phyloP scores from a whole-genome alignment of 2,888 invertebrate species.

The Diarsia dahlii region DNA sequence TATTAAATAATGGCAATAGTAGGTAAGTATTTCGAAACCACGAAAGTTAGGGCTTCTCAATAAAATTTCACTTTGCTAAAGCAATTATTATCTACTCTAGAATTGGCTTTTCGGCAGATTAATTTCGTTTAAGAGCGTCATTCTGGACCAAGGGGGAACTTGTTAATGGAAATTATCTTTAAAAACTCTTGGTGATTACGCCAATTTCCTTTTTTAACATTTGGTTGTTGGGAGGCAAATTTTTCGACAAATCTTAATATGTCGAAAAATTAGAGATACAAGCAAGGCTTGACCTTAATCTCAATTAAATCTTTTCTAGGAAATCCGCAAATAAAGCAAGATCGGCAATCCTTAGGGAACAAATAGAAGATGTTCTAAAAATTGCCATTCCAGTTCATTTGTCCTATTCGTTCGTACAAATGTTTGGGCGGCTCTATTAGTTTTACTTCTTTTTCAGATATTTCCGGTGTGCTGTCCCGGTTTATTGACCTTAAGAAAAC shows the following conservation, averaged over 20 bases:
- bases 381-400: conserved; percentile 38
- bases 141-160: neutral
- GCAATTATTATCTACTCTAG: neutral
- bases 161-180: conserved; percentile 7
- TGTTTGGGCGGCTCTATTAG: conserved; percentile 39
- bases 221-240: neutral
- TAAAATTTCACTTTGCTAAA: conserved; percentile 8
- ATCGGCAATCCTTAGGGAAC: conserved; percentile 7
- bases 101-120: conserved; percentile 3
- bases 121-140: conserved; percentile 16
- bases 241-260: neutral
- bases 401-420: conserved; percentile 24
- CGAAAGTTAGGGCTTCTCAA: neutral
- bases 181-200: conserved; percentile 3
- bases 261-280: neutral
- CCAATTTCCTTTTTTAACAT: neutral
- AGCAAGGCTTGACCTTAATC: neutral
- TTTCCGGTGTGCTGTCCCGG: conserved; percentile 18
- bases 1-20: neutral
- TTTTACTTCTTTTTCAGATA: conserved; percentile 24
- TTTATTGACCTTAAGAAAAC: conserved; percentile 28
- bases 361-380: conserved; percentile 28
- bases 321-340: neutral
- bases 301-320: neutral
- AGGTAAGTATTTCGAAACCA: neutral